Percentiles rank a stretch among this genome's conserved stretches.
Conservation (phyloP, 2,888 invertebrate species). For the Halictus quadricinctus region DNA sequence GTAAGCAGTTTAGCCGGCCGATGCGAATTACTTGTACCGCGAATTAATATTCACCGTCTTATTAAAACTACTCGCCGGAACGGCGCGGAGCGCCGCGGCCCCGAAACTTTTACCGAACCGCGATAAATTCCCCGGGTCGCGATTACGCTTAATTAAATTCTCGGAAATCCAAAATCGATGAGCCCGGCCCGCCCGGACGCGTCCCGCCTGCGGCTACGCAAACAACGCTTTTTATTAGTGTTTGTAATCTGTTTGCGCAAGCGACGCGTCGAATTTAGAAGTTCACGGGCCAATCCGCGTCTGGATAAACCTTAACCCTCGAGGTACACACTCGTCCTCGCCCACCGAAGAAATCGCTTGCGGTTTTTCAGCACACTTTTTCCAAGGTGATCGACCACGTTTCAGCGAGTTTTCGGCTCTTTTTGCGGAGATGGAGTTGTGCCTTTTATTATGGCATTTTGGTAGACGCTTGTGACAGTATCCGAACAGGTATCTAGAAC, state of each 20-base stretch:
- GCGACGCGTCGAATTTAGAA: background rate
- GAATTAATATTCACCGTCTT: slow-evolving; percentile 63
- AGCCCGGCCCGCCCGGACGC: background rate
- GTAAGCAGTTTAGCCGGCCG: slow-evolving; percentile 65
- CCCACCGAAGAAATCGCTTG: background rate
- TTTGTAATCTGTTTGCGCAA: background rate
- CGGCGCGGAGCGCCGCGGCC: background rate
- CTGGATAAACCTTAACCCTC: background rate
- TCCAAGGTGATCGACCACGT: background rate
- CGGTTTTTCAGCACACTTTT: background rate
- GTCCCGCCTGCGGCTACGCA: background rate
- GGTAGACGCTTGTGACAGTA: too few relatives aligned
- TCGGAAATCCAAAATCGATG: slow-evolving; percentile 45
- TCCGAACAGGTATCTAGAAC: too few relatives aligned
- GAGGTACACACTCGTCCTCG: background rate
- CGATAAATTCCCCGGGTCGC: slow-evolving; percentile 35
- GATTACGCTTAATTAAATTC: slow-evolving; percentile 49
- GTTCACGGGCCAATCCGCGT: background rate
- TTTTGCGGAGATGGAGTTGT: too few relatives aligned
- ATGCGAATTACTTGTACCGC: slow-evolving; percentile 58
- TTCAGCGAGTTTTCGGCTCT: too few relatives aligned
- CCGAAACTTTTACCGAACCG: slow-evolving; percentile 37
- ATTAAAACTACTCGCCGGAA: slow-evolving; percentile 40
- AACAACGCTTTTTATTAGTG: background rate
- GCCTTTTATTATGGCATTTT: too few relatives aligned